Evolutionary conservation across 1,140 invertebrate species (phyloP), one percentile per base, ranked within the genome.

Genomic region (Pantala flavescens): DNA sequence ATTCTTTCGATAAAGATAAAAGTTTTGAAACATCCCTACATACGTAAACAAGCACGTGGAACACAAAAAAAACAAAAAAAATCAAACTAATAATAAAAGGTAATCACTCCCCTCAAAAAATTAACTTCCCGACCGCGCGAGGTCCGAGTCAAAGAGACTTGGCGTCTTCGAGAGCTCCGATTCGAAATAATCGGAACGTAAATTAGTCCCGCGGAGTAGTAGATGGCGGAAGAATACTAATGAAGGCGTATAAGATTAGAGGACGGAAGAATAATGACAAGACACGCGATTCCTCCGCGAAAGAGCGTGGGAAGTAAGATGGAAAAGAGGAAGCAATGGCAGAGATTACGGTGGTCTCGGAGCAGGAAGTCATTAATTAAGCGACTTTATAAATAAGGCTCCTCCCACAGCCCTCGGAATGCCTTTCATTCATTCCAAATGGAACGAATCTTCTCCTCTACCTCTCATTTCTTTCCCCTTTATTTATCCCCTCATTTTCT

Each of bases 381-480:
- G n/a, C 16, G 49, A 63, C 49, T 63, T 36, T 63, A 63, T 63
- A 63, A 63, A 63, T 63, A 63, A 63, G 49, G 12, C n/a, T 3
- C 49, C 12, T 63, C n/a, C 49, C 49, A 63, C 2, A 63, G 49
- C 5, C 1, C 49, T 7, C n/a, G 12, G 49, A 21, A 63, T 63
- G 49, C 49, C 49, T 63, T 63, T 63, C 49, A 63, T 63, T 63
- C 49, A 63, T 63, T 21, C n/a, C 49, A 63, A 63, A 63, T 16
- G 49, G 49, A 63, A 21, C 3, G 49, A 63, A 63, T 63, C n/a
- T 63, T 63, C n/a, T 63, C n/a, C 49, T 63, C 49, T 12, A 16
- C n/a, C 12, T 63, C 49, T 63, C 49, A 19, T 21, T 21, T 21
- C 49, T 63, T 21, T 63, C 49, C n/a, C 49, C 49, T 63, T 63